Evolutionary conservation across 2,797 vertebrate species (phyloP).

Genomic region (Ispidina picta): DNA sequence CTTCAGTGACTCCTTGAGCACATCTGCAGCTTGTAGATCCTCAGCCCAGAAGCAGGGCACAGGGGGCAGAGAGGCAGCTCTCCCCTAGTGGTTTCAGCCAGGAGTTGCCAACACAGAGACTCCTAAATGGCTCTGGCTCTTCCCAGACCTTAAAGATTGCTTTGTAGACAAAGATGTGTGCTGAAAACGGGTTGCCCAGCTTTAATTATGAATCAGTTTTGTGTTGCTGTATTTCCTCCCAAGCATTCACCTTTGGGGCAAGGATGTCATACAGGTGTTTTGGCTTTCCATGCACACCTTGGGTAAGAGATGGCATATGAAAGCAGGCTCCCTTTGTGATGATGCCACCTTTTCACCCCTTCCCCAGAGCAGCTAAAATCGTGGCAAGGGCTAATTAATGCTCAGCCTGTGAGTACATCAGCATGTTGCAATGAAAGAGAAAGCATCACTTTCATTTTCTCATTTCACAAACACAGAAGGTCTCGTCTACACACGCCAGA

Average conservation of each 20-base stretch:
- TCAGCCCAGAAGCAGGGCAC: neutral
- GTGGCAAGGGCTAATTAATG: neutral
- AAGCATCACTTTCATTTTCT: neutral
- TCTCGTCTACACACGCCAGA: neutral
- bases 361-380: neutral
- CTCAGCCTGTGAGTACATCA: neutral
- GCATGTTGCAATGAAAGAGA: neutral
- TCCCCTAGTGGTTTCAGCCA: neutral
- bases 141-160: neutral
- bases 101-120: neutral
- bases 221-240: neutral
- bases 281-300: fast-evolving
- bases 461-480: neutral
- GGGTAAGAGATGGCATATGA: neutral
- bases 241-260: neutral
- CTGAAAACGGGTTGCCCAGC: neutral
- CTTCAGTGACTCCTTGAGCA: neutral
- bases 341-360: neutral
- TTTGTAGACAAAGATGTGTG: neutral
- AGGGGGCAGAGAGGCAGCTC: neutral
- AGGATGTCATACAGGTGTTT: neutral
- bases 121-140: neutral
- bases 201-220: neutral
- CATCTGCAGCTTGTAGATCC: fast-evolving
- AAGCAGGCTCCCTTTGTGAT: neutral